Conservation (phyloP, 1,140 invertebrate species). For the Rhizoglyphus robini region DNA sequence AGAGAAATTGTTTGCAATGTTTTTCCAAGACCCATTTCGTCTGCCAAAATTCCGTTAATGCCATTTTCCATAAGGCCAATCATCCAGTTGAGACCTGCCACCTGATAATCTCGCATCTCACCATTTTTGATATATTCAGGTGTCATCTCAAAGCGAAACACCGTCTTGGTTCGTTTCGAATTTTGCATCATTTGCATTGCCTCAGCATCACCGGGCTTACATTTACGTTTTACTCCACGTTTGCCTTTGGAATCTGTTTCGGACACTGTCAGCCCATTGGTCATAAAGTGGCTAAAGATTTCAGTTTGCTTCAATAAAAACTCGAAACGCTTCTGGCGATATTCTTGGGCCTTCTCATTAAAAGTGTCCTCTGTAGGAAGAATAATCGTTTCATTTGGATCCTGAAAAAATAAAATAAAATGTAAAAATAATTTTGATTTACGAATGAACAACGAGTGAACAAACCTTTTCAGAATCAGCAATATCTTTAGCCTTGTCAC, state of each 20-base stretch:
- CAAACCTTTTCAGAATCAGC: too few species aligned
- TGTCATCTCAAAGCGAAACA: conserved; percentile 71
- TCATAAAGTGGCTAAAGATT: conserved; percentile 95
- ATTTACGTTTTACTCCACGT: conserved; percentile 50
- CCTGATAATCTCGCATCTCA: conserved; percentile 94
- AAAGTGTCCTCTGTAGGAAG: too few species aligned
- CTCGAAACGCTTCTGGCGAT: conserved; percentile 64
- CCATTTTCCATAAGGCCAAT: conserved; percentile 97
- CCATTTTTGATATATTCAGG: conserved; percentile 60
- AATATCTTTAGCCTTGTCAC: too few species aligned
- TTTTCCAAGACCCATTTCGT: conserved; percentile 97
- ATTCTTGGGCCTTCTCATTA: conserved; percentile 2
- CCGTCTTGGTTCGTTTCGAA: conserved; percentile 56
- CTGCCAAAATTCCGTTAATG: conserved; percentile 97
- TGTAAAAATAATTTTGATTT: too few species aligned
- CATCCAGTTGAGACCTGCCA: conserved; percentile 99
- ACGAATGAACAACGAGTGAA: too few species aligned
- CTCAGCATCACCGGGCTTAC: too few species aligned
- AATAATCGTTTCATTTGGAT: too few species aligned
- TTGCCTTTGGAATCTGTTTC: conserved; percentile 56
- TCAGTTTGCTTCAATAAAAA: conserved; percentile 92
- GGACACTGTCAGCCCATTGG: conserved; percentile 41
- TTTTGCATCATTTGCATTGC: too few species aligned
- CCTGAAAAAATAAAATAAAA: too few species aligned
- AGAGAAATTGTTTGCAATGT: conserved; percentile 97